Conservation (phyloP, 2,797 vertebrate genomes). For the Notolabrus celidotus region DNA sequence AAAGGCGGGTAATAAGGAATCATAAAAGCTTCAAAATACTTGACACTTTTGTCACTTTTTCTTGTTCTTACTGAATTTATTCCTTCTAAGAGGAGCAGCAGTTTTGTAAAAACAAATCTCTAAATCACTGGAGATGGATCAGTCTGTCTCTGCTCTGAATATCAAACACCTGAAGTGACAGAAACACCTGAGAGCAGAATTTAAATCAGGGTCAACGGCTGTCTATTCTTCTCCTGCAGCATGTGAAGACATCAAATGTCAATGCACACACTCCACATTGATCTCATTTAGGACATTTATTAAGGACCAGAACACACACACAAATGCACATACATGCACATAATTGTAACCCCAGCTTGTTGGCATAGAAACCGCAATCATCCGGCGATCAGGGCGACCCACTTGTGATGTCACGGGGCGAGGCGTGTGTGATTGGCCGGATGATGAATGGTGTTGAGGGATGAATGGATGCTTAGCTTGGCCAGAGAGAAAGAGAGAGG, state of each 20-base stretch:
- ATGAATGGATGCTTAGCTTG: not conserved
- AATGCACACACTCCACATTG: slow-evolving; percentile 12
- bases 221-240: not conserved
- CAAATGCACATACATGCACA: not conserved
- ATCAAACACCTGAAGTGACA: not conserved
- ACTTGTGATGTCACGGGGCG: slow-evolving; percentile 41
- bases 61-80: not conserved
- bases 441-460: slow-evolving; percentile 31
- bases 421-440: slow-evolving; percentile 30
- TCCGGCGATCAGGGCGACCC: slow-evolving; percentile 23
- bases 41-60: too few relatives aligned
- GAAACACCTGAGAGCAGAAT: slow-evolving; percentile 4
- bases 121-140: not conserved
- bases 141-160: slow-evolving; percentile 14
- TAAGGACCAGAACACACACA: slow-evolving; percentile 3
- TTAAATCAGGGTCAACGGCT: not conserved
- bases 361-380: slow-evolving; percentile 65
- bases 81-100: not conserved
- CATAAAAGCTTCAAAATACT: too few relatives aligned
- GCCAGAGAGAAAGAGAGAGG: not conserved
- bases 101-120: not conserved
- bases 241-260: not conserved
- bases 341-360: slow-evolving; percentile 48
- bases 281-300: slow-evolving; percentile 32
- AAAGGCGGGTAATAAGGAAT: too few relatives aligned